phyloP scores from a whole-genome alignment of 2,888 invertebrate species.

The Sesia apiformis region DNA sequence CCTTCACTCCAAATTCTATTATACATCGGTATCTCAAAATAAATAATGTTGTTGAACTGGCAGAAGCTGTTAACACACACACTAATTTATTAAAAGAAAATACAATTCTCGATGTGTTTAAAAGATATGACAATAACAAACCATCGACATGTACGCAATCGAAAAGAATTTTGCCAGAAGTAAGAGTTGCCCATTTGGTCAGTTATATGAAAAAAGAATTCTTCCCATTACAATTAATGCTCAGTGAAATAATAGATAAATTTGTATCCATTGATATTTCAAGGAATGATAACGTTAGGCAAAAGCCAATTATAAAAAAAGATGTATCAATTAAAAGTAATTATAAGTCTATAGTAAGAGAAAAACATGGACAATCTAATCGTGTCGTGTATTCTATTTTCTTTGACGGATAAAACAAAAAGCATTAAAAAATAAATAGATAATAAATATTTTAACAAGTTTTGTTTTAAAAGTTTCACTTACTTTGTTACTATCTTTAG shows the following conservation, averaged over 20 bases:
- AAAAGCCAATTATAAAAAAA: neutral
- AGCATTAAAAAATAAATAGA: no score
- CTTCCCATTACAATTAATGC: conserved; percentile 38
- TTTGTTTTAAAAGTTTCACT: no score
- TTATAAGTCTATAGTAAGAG: conserved; percentile 6
- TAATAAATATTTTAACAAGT: no score
- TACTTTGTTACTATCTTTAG: no score
- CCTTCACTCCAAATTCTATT: neutral
- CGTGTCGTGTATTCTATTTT: conserved; percentile 59
- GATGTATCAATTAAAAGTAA: conserved; percentile 3
- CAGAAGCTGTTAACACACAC: neutral
- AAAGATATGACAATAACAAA: no score
- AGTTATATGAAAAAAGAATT: conserved; percentile 45
- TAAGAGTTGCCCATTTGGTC: conserved; percentile 34
- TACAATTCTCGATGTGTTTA: no score
- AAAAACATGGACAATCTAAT: conserved; percentile 27
- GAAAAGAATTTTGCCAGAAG: conserved; percentile 20
- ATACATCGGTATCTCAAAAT: no score
- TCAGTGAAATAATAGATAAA: conserved; percentile 42
- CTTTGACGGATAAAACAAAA: conserved; percentile 30
- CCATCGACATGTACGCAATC: neutral
- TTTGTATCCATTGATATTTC: conserved; percentile 31
- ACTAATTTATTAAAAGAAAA: no score
- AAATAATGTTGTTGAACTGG: neutral
- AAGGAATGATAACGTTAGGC: conserved; percentile 1